Conservation (phyloP, 2,888 invertebrate genomes). For the Morinoia aosen region DNA sequence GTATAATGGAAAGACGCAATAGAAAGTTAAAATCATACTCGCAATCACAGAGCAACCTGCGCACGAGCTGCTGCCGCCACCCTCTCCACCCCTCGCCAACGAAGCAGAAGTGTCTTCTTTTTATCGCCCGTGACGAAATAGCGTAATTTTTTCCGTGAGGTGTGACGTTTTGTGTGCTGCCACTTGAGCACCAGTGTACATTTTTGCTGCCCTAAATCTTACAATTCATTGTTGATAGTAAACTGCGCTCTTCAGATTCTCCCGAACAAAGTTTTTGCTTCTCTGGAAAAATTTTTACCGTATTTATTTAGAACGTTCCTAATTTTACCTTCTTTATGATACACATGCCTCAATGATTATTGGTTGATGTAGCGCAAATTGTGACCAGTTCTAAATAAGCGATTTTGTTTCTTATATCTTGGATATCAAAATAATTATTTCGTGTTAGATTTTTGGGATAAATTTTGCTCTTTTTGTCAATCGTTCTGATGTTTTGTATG, state of each 20-base stretch:
- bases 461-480: too few relatives aligned
- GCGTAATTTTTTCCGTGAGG: not conserved
- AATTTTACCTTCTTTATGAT: not conserved
- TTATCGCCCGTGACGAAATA: not conserved
- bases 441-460: too few relatives aligned
- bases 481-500: too few relatives aligned
- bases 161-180: not conserved
- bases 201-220: not conserved
- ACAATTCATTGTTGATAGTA: not conserved
- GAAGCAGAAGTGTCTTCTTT: not conserved
- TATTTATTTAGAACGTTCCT: not conserved
- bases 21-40: not conserved
- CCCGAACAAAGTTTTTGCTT: not conserved
- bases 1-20: too few relatives aligned
- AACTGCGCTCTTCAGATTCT: not conserved
- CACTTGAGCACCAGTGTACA: not conserved
- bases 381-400: not conserved
- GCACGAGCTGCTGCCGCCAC: not conserved
- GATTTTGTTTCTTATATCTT: not conserved
- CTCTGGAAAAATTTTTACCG: not conserved
- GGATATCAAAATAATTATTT: not conserved
- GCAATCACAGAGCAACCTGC: not conserved
- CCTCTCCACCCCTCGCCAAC: not conserved
- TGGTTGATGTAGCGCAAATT: not conserved
- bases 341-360: not conserved